These are phyloP conservation scores for Cyclura pinguis DNA, from an alignment of 2,797 vertebrate genomes.

Conservation along the genomic window DNA sequence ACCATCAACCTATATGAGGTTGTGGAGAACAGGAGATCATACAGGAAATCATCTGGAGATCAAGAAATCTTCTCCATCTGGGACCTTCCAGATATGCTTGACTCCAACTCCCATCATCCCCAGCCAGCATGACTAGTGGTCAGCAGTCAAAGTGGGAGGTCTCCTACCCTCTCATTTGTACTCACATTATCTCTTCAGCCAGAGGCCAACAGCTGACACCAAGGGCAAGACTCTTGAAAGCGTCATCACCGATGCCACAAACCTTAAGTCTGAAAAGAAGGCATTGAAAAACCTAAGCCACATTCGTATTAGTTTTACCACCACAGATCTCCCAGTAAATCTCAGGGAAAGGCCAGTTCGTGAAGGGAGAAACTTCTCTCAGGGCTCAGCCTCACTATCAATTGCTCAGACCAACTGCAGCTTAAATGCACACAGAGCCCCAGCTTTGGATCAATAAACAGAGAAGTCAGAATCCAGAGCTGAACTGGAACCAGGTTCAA, in stretches of 20 bases:
- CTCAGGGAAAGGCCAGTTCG: neutral
- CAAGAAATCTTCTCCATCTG: no score
- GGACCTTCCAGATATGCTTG: no score
- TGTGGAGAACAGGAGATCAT: no score
- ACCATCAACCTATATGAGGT: no score
- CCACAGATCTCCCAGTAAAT: no score
- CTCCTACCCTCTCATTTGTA: neutral
- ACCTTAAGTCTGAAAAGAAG: slow-evolving; percentile 78
- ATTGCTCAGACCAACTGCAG: no score
- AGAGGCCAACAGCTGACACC: slow-evolving; percentile 81
- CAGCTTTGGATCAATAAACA: neutral
- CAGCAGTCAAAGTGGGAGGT: no score
- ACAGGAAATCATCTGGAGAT: no score
- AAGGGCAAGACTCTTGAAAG: slow-evolving; percentile 70
- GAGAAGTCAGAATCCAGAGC: neutral
- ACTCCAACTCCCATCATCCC: no score
- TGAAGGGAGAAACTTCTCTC: neutral
- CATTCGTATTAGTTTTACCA: neutral
- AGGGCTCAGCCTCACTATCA: neutral
- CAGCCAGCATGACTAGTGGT: no score
- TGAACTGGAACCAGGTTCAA: neutral
- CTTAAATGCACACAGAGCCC: neutral
- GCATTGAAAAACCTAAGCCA: neutral
- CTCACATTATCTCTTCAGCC: slow-evolving; percentile 88
- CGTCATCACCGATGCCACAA: slow-evolving; percentile 72